Evolutionary conservation across 2,888 invertebrate species (phyloP), one percentile per base, ranked within the genome.

Genomic region (Pammene aurita): DNA sequence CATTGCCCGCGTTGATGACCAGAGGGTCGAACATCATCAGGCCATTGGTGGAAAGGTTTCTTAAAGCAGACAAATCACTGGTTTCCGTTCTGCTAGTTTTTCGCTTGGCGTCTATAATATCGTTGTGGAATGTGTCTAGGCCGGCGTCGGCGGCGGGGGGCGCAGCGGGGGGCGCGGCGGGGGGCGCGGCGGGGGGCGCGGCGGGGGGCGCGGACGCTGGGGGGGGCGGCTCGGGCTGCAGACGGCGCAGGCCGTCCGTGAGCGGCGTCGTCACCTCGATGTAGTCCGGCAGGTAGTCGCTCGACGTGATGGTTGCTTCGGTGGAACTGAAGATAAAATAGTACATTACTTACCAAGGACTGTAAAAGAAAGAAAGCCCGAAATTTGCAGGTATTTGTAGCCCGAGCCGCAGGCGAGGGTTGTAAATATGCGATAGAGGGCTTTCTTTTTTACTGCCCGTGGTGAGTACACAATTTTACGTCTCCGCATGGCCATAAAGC

Each of bases 1-100:
- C 84, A 0, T 87, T 85, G 0, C 87, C 84, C 0, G 90, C 92
- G 73, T 91, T 90, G 48, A 92, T 90, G 13, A 92, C 89, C 13
- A 93, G 74, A 0, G 93, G 93, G 74, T 93, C 93, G 74, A 93
- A 93, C 90, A 90, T 92, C 85, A 91, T 90, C 0, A 93, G 81
- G 0, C 92, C 93, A 72, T 87, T 91, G 0, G 91, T 92, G 0
- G 93, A 93, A 5, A 93, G 78, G 72, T 93, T 93, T 74, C 92
- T 84, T 5, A 92, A 75, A 0, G 90, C 88, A 0, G 90, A 83
- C 0, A 92, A 75, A 38, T 93, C 92, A 44, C 75, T 82, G 69
- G 76, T 82, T 57, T 93, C 92, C 0, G 84, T 74, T 76, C 86
- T 84, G 74, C 91, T 90, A 0, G 85, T 86, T 71, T 91, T 92